phyloP scores from a whole-genome alignment of 2,888 invertebrate species.

The Trisateles emortualis region DNA sequence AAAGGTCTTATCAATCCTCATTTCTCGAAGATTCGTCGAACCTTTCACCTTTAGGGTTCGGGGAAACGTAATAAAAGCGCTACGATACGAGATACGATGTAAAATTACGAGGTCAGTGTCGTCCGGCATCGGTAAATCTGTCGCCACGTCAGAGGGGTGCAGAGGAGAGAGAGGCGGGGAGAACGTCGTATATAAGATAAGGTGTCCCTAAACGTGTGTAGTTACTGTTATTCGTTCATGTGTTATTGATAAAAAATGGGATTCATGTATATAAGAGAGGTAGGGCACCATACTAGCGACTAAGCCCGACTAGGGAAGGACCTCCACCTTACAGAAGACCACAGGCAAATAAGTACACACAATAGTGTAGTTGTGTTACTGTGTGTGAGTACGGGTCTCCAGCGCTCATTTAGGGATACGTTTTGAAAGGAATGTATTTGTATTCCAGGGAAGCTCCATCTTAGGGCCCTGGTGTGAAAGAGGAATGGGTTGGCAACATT shows the following conservation, averaged over 20 bases:
- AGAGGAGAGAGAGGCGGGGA: slow-evolving; percentile 13
- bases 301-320: too few species aligned
- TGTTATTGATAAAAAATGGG: background rate
- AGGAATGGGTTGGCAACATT: too few species aligned
- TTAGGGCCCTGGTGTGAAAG: too few species aligned
- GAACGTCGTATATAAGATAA: slow-evolving; percentile 44
- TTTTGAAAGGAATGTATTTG: too few species aligned
- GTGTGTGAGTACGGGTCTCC: too few species aligned
- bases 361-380: too few species aligned
- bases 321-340: too few species aligned
- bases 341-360: too few species aligned
- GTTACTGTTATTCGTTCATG: slow-evolving; percentile 9
- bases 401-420: too few species aligned
- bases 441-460: too few species aligned
- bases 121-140: slow-evolving; percentile 54
- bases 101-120: slow-evolving; percentile 52
- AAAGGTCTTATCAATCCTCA: slow-evolving; percentile 42
- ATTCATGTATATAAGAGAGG: background rate
- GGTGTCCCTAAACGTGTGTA: slow-evolving; percentile 26
- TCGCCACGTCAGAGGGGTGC: slow-evolving; percentile 39
- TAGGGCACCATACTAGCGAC: too few species aligned
- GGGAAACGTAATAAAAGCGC: slow-evolving; percentile 49
- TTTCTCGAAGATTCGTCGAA: slow-evolving; percentile 39
- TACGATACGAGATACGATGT: slow-evolving; percentile 48
- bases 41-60: slow-evolving; percentile 49